Base-by-base conservation (phyloP, 2,888 invertebrate genomes). In the Harpalus rufipes region DNA sequence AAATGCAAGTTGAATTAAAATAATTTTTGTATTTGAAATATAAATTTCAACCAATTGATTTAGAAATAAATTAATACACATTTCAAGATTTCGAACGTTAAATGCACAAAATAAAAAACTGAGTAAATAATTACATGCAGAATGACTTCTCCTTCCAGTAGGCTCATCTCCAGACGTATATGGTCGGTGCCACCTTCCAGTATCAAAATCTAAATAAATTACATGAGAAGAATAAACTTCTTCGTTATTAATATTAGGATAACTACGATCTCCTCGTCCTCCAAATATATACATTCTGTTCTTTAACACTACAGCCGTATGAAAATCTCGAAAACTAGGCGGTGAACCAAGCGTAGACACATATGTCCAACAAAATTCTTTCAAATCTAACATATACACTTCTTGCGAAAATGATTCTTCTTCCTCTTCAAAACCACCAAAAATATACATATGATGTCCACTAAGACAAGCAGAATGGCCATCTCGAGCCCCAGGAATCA, bases 381-480 rank as follows among this genome's bases (percentile, higher is more conserved):
- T 93, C 86, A 97, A 92, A 91, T 97, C 93, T 74, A 97, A 92
- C 80, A 93, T 94, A 90, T 95, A 96, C 0, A 97, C 94, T 88
- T 96, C 96, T 89, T 95, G 94, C 6, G 96, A 96, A 91, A 96
- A 97, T 86, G 94, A 93, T 89, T 96, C 95, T 59, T 95, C 93
- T 81, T 95, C 94, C 89, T 97, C 97, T 89, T 97, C 97, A 91
- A 96, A 98, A 0, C 98, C 98, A 39, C 97, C 98, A 92, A 97
- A 97, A 86, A 98, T 94, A 89, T 95, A 96, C 97, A 98, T 97
- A 88, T 92, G 93, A 88, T 95, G 93, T 83, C 93, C 92, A 87
- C 96, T 95, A 0, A 97, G 92, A 89, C 97, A 97, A 0, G 98
- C 97, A 0, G 97, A 95, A 90, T 98, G 98, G 0, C 98, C 98